Evolutionary conservation across 2,797 vertebrate species (phyloP), one percentile per base, ranked within the genome.

Genomic region (Choloepus didactylus): DNA sequence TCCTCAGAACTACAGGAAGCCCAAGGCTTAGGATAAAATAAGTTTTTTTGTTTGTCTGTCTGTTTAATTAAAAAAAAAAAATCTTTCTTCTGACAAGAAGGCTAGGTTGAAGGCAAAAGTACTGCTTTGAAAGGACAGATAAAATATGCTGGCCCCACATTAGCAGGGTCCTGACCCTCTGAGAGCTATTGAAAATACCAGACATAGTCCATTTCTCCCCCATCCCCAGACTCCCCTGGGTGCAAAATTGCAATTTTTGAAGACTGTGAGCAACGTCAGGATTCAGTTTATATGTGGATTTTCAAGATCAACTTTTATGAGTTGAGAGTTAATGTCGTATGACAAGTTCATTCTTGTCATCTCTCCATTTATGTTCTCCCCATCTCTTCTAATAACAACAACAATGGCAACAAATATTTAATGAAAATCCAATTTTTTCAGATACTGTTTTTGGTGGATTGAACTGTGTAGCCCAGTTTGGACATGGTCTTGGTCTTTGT

Each of bases 391-490:
- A 91, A 82, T 44, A 91, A 87, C 35, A 86, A 75, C 15, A 87
- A 60, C 49, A 87, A 67, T 69, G 67, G 19, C 6, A 73, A 88
- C 31, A 70, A 38, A 91, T 64, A 96, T 54, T 93, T 91, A 85
- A 92, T 76, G 49, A 80, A 96, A 85, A 88, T 6, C 41, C 35
- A 62, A 41, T 44, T 44, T 81, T 87, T 95, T 18, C n/a, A 86
- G 62, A 83, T 67, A 92, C 46, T 62, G 2, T 56, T 21, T 56
- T 18, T 56, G 54, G 54, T 21, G 5, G 54, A 56, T 56, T 56
- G 54, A 56, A 18, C 19, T 56, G 54, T 56, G 54, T 56, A 6
- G 16, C 54, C 54, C 54, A 56, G 54, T 56, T 56, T 56, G 54
- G 54, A 54, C 54, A 56, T 19, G 5, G 18, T 56, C 18, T 21